Conservation (phyloP, 2,888 invertebrate species). For the Idaea aversata region DNA sequence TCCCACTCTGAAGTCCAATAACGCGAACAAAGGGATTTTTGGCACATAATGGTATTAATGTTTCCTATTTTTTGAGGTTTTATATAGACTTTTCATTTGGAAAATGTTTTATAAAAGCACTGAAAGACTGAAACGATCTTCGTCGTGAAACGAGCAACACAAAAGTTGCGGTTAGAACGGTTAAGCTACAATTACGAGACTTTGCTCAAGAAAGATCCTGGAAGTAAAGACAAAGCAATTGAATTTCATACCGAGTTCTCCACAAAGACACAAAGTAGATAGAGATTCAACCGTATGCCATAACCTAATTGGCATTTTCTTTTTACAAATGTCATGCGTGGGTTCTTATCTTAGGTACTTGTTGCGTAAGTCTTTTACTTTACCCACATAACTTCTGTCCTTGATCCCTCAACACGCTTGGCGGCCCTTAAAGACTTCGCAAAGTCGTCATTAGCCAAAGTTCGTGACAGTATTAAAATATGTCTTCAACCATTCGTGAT, state of each 20-base stretch:
- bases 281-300: constrained; percentile 6
- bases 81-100: neutral
- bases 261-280: neutral
- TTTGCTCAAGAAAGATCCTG: neutral
- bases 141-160: neutral
- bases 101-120: neutral
- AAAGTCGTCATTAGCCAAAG: constrained; percentile 40
- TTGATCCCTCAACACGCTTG: constrained; percentile 21
- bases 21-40: constrained; percentile 19
- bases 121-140: neutral
- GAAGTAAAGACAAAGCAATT: neutral
- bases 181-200: neutral
- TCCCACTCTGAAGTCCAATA: constrained; percentile 25
- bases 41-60: constrained; percentile 11
- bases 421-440: constrained; percentile 29
- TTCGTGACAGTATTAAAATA: constrained; percentile 33
- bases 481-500: constrained; percentile 43
- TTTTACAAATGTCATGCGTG: constrained; percentile 13
- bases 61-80: neutral
- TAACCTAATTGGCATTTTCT: neutral
- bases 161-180: neutral
- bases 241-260: neutral
- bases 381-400: constrained; percentile 13
- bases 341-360: constrained; percentile 19
- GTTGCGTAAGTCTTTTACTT: constrained; percentile 17